phyloP scores from a whole-genome alignment of 2,113 vertebrate species.

The Xyrauchen texanus region DNA sequence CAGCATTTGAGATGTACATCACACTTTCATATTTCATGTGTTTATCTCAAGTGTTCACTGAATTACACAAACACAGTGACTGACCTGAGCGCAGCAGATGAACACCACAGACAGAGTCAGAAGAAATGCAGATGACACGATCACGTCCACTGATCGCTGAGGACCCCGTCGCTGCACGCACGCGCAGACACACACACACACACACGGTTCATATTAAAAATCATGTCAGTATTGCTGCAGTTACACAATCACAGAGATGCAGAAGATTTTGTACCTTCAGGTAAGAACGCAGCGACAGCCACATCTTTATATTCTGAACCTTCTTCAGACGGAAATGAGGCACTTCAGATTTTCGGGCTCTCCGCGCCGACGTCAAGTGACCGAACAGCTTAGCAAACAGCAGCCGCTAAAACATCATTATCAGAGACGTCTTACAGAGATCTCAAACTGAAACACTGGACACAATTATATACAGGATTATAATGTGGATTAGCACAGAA shows the following conservation, averaged over 20 bases:
- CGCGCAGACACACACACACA: no score
- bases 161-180: constrained; percentile 89
- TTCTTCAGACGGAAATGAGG: constrained; percentile 98
- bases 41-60: no score
- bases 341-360: constrained; percentile 95
- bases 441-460: no score
- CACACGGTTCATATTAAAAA: no score
- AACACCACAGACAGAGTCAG: constrained; percentile 95
- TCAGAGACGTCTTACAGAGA: no score
- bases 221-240: no score
- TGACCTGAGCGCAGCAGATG: constrained; percentile 98
- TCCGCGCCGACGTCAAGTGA: constrained; percentile 93
- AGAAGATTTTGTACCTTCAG: constrained; percentile 81
- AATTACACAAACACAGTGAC: constrained; percentile 15
- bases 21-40: no score
- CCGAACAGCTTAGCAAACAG: constrained; percentile 98
- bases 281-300: constrained; percentile 97
- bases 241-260: not conserved
- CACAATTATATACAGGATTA: no score
- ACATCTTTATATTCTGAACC: constrained; percentile 99
- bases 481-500: no score
- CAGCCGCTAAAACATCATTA: constrained; percentile 77
- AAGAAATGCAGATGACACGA: constrained; percentile 95
- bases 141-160: constrained; percentile 96
- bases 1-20: no score